Evolutionary conservation across 2,888 invertebrate genomes (phyloP).

Genomic region (Carterocephalus palaemon): DNA sequence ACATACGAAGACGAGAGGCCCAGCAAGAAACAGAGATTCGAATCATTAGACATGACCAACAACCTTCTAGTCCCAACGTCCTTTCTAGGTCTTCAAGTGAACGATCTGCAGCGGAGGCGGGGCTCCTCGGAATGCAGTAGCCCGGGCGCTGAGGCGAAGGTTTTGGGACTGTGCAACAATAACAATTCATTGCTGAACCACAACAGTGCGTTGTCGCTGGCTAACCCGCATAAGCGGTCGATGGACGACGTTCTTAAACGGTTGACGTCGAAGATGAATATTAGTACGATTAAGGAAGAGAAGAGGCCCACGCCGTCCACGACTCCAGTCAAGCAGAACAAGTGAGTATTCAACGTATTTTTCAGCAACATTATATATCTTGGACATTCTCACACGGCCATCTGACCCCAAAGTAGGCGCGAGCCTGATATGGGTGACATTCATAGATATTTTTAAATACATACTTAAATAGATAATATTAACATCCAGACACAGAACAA

Average conservation of each 20-base stretch:
- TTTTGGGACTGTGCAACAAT: constrained; percentile 81
- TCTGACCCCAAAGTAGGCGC: too few relatives aligned
- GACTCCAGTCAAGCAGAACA: constrained; percentile 80
- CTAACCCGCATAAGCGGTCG: constrained; percentile 83
- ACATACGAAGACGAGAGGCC: constrained; percentile 81
- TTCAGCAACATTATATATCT: too few relatives aligned
- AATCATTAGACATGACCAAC: constrained; percentile 81
- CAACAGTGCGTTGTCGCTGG: constrained; percentile 73
- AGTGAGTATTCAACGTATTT: constrained; percentile 57
- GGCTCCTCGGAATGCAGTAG: constrained; percentile 86
- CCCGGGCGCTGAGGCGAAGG: constrained; percentile 83
- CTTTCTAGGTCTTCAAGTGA: constrained; percentile 77
- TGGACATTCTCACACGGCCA: too few relatives aligned
- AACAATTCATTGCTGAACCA: constrained; percentile 82
- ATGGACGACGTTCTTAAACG: constrained; percentile 95
- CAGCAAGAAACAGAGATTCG: constrained; percentile 80
- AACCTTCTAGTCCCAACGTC: constrained; percentile 76
- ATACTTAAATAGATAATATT: too few relatives aligned
- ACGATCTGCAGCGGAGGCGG: constrained; percentile 72
- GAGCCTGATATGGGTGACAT: too few relatives aligned
- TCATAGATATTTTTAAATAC: background rate
- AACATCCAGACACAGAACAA: too few relatives aligned
- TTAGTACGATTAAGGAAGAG: constrained; percentile 85
- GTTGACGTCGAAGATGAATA: constrained; percentile 91
- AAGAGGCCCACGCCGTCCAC: constrained; percentile 85